Evolutionary conservation across 2,113 vertebrate species (phyloP), one percentile per base, ranked within the genome.

Genomic region (Kryptolebias marmoratus): DNA sequence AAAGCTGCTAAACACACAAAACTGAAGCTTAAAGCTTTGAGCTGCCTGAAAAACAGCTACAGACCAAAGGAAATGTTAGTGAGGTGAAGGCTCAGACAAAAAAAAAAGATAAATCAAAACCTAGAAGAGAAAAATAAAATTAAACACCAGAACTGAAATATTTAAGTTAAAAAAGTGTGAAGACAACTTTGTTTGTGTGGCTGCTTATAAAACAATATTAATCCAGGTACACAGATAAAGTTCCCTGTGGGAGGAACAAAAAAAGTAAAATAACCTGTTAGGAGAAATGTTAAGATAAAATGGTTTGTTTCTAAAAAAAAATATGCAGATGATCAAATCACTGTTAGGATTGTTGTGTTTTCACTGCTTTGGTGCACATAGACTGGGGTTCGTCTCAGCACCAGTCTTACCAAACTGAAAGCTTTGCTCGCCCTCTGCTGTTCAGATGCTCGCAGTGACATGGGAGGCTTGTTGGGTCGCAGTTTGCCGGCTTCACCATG

Each of bases 341-440:
- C 50, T 22, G 22, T 22, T 22, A 22, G 22, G 22, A 22, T 22
- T 22, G 22, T 58, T 36, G 56, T 53, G 13, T 52, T 53, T 44
- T 44, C n/a, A 59, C 27, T 55, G 31, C 60, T 22, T n/a, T 8
- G 9, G 22, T 22, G 22, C 18, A 2, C 11, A 18, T 8, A 48
- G 44, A 12, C 14, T 22, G 32, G 7, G 32, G 3, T 36, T 4
- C 45, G 22, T 18, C 15, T 55, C 36, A 45, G 28, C 50, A 48
- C 22, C 44, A 2, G 0, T 5, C n/a, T 16, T 11, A 22, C 47
- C 36, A 54, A 18, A 64, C 27, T 32, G 31, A 74, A 74, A 42
- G 76, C 48, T 53, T 13, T 27, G 64, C 27, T 48, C 74, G 84
- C 71, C 91, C 84, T 91, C 88, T 90, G 74, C 81, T 73, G 86